Evolutionary conservation across 23 tunicate genomes (phyloP).

Genomic region (Corella eumyota): DNA sequence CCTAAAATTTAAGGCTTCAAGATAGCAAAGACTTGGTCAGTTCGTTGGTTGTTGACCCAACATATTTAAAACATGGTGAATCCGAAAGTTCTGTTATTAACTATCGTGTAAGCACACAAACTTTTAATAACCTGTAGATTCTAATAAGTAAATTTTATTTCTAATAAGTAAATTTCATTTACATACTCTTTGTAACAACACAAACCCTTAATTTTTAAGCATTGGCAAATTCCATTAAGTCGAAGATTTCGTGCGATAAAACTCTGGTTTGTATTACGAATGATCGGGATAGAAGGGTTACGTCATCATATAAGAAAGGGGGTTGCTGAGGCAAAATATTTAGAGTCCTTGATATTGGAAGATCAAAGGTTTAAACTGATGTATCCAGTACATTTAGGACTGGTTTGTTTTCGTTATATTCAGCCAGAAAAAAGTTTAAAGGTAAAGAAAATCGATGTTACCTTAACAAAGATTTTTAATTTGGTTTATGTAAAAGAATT

Average conservation of each 20-base stretch:
- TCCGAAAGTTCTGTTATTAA: background rate
- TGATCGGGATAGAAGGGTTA: slow-evolving; percentile 34
- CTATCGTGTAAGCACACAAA: background rate
- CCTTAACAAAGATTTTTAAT: no score
- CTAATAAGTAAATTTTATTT: no score
- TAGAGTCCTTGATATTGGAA: slow-evolving; percentile 3
- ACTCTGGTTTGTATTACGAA: slow-evolving; percentile 44
- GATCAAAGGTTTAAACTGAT: slow-evolving; percentile 18
- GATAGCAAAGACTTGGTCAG: background rate
- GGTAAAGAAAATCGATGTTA: no score
- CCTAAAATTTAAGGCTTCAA: background rate
- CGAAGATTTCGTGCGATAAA: slow-evolving; percentile 23
- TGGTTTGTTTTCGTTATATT: slow-evolving; percentile 19
- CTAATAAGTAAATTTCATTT: no score
- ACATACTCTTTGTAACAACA: no score
- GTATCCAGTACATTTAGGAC: slow-evolving; percentile 31
- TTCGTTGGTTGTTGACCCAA: background rate
- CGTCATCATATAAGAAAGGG: slow-evolving; percentile 13
- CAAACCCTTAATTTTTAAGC: slow-evolving; percentile 15
- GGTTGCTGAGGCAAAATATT: slow-evolving; percentile 7
- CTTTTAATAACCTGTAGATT: background rate
- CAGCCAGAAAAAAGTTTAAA: background rate
- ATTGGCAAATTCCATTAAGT: slow-evolving; percentile 50
- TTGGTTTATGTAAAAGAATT: no score
- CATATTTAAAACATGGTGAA: background rate